phyloP scores from a whole-genome alignment of 2,888 invertebrate species.

The Sinodicranocentrus sp. region DNA sequence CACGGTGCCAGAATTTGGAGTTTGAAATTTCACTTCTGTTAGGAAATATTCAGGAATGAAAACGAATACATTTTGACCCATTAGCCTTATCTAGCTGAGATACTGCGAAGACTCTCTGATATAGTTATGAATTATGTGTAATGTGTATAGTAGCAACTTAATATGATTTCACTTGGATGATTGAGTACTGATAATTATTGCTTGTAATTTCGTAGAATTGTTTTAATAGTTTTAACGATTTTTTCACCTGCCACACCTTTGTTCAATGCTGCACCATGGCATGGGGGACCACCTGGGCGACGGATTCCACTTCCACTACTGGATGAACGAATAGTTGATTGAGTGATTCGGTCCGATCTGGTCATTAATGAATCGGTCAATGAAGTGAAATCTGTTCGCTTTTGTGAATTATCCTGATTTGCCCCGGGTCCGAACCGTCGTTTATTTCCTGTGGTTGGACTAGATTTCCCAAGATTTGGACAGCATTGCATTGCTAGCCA shows the following conservation, averaged over 20 bases:
- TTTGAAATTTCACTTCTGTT: slow-evolving; percentile 72
- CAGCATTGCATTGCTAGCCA: slow-evolving; percentile 73
- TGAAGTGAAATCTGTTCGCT: slow-evolving; percentile 73
- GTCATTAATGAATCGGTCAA: slow-evolving; percentile 72
- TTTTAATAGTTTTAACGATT: no score
- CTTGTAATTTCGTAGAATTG: no score
- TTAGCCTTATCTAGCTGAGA: no score
- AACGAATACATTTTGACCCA: no score
- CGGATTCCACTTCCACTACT: slow-evolving; percentile 38
- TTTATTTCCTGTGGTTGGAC: slow-evolving; percentile 71
- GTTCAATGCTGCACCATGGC: no score
- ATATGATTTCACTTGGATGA: no score
- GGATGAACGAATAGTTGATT: slow-evolving; percentile 64
- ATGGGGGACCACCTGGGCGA: slow-evolving; percentile 32
- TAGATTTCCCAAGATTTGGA: slow-evolving; percentile 71
- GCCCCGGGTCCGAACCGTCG: slow-evolving; percentile 70
- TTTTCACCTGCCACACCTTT: no score
- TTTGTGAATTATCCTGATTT: slow-evolving; percentile 72
- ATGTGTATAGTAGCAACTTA: no score
- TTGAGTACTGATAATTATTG: no score
- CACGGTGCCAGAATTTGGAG: slow-evolving; percentile 47
- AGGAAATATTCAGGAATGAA: slow-evolving; percentile 1
- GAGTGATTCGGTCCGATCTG: slow-evolving; percentile 67
- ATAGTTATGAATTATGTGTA: no score
- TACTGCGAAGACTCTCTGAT: no score